phyloP scores from a whole-genome alignment of 1,140 invertebrate species.

The Chrysoperla carnea region DNA sequence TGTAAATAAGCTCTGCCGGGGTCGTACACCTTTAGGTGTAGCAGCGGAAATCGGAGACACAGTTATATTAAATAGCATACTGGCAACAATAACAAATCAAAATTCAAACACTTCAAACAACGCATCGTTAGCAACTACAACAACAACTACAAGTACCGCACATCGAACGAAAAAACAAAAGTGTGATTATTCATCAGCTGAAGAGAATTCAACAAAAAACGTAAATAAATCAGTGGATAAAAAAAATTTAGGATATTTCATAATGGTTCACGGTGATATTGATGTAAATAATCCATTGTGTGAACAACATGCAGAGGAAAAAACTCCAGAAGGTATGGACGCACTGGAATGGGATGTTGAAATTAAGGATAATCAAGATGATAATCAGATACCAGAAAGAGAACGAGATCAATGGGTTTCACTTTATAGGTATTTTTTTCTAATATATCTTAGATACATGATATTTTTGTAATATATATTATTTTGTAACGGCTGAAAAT shows the following conservation, averaged over 20 bases:
- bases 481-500: too few relatives aligned
- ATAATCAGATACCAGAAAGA: background rate
- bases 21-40: background rate
- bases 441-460: too few relatives aligned
- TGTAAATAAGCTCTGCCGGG: background rate
- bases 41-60: background rate
- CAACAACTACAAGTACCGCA: too few relatives aligned
- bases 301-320: conserved; percentile 20
- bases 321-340: conserved; percentile 39
- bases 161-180: too few relatives aligned
- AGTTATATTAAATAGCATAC: background rate
- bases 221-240: background rate
- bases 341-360: conserved; percentile 37
- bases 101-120: background rate
- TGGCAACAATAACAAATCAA: background rate
- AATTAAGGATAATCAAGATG: conserved; percentile 19
- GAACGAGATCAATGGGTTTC: conserved; percentile 11
- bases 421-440: conserved; percentile 24
- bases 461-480: too few relatives aligned
- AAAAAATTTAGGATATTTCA: background rate
- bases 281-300: background rate
- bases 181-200: too few relatives aligned
- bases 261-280: background rate
- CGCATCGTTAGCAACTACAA: too few relatives aligned
- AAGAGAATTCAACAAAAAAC: too few relatives aligned